Percentiles rank a stretch among this genome's conserved stretches.
Conservation (phyloP, 1,140 invertebrate species). For the Amphibalanus amphitrite region DNA sequence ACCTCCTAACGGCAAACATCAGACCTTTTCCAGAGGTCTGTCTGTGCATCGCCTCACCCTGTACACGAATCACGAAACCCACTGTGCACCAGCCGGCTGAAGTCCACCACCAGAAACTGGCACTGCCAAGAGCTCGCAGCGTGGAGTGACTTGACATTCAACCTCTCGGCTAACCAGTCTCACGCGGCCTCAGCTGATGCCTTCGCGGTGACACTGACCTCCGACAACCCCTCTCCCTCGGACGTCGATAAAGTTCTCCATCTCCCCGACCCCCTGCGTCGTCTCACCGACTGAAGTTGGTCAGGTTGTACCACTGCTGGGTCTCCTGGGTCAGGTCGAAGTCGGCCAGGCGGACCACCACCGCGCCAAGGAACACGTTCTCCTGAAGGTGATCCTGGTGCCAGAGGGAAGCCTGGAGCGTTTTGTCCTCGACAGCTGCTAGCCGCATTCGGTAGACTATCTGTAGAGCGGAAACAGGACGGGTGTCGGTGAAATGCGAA, state of each 20-base stretch:
- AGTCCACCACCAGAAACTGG: neutral
- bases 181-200: neutral
- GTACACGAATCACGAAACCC: no score
- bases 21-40: no score
- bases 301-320: conserved; percentile 28
- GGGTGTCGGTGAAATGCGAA: no score
- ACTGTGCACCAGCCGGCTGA: neutral
- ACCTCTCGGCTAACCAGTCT: neutral
- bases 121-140: neutral
- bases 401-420: conserved; percentile 83
- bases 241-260: conserved; percentile 15
- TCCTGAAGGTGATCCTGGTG: conserved; percentile 87
- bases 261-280: neutral
- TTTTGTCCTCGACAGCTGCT: conserved; percentile 52
- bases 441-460: conserved; percentile 72
- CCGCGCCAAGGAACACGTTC: conserved; percentile 83
- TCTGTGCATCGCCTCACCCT: no score
- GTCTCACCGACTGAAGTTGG: conserved; percentile 11
- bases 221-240: conserved; percentile 22
- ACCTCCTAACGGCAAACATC: no score
- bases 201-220: neutral
- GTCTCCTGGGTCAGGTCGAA: conserved; percentile 56
- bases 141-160: conserved; percentile 34
- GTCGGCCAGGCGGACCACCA: conserved; percentile 46
- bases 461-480: conserved; percentile 35